Base-by-base conservation (phyloP, 2,113 vertebrate species). In the Kryptolebias marmoratus region DNA sequence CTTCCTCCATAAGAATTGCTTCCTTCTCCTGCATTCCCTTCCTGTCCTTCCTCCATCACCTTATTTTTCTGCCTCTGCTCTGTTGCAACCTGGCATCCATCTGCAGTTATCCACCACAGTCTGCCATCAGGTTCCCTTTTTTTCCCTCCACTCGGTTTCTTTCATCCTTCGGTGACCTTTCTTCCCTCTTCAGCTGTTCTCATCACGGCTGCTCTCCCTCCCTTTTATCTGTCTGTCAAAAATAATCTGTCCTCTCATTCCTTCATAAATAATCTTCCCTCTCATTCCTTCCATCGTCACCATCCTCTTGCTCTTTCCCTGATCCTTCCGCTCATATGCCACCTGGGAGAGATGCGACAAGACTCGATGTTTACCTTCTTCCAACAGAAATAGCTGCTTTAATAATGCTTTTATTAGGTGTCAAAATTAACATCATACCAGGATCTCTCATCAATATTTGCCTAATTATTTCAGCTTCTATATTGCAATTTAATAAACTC, bases 401-500 rank as follows among this genome's bases (percentile, higher is more conserved):
- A 90, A 89, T 91, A 82, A 91, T 85, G 73, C 88, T 89, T 92
- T 91, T 89, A 89, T 91, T 84, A 87, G 84, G 55, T 76, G 64
- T 79, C 79, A 83, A 71, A 82, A 91, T 56, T 86, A 32, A 59
- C 67, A 11, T 27, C 22, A 49, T 66, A 11, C 36, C 31, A 18
- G 65, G 79, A 78, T 82, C 62, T 57, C 58, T 27, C 68, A 77
- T 82, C 85, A 90, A 90, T 92, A 89, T 93, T 92, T 92, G 87
- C 82, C 88, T 91, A 82, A 91, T 93, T 91, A 87, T 75, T 82
- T 47, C 0, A 28, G 73, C 81, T 87, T 56, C 55, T 76, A 91
- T 87, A 84, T 87, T 91, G 81, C 57, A 60, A 56, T 90, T 92
- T 93, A 92, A 92, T 94, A 84, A 89, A 91, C 90, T 88, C 75